A percentile compares a stretch with the other conserved stretches of the same genome.
Conservation (phyloP, 2,113 vertebrate species). For the Balaenoptera acutorostrata region DNA sequence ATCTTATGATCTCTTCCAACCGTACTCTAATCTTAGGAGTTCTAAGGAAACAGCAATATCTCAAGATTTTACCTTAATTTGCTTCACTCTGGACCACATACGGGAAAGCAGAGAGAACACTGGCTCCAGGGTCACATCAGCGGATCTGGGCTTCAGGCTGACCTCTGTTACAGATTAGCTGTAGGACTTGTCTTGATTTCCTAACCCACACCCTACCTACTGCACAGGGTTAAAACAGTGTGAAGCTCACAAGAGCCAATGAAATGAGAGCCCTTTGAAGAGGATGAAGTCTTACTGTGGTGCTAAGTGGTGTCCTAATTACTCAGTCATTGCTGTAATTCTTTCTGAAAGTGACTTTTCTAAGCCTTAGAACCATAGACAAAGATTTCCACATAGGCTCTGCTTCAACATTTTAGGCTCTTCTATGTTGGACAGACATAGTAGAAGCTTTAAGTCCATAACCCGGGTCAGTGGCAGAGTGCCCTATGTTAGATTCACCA, state of each 20-base stretch:
- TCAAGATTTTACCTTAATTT: slow-evolving; percentile 30
- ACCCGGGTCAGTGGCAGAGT: background rate
- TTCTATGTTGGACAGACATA: background rate
- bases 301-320: slow-evolving; percentile 23
- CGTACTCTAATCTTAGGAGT: background rate
- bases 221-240: background rate
- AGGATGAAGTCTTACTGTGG: background rate
- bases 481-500: slow-evolving; percentile 20
- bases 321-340: background rate
- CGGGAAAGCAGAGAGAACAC: background rate
- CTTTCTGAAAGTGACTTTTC: slow-evolving; percentile 22
- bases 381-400: background rate
- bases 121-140: background rate
- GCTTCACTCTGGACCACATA: background rate
- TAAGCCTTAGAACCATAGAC: background rate
- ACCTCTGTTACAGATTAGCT: background rate
- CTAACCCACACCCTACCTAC: background rate
- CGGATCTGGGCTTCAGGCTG: background rate
- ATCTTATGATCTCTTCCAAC: background rate
- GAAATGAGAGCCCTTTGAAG: slow-evolving; percentile 13
- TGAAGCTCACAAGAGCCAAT: slow-evolving; percentile 18
- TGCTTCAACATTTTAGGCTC: slow-evolving; percentile 7
- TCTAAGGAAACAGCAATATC: background rate
- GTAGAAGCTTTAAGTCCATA: background rate
- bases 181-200: background rate